Evolutionary conservation across 2,888 invertebrate species (phyloP).

Genomic region (Tachina fera): DNA sequence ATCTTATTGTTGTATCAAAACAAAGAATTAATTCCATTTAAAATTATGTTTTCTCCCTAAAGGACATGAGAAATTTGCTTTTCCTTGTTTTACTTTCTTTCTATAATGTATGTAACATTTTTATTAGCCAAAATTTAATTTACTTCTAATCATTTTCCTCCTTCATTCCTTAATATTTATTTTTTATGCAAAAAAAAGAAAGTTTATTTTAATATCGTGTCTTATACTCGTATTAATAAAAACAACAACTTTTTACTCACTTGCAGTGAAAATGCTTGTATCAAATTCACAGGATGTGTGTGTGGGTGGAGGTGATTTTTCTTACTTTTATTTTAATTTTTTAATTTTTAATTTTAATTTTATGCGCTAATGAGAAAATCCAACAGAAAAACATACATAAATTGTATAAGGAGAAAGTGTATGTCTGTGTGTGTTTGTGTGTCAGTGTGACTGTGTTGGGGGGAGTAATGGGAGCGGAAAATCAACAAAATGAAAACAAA

Average conservation of each 20-base stretch:
- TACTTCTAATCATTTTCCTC: neutral
- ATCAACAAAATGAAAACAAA: conserved; percentile 18
- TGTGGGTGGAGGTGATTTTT: conserved; percentile 7
- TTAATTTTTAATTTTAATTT: neutral
- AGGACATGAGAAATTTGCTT: neutral
- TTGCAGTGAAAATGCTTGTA: conserved; percentile 49
- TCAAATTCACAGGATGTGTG: conserved; percentile 49
- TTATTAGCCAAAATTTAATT: conserved; percentile 49
- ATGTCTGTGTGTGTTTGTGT: neutral
- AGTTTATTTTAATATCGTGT: conserved; percentile 14
- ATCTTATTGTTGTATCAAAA: neutral
- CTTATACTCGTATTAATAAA: conserved; percentile 33
- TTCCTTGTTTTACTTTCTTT: conserved; percentile 9
- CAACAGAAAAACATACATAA: conserved; percentile 1
- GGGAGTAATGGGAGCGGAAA: neutral
- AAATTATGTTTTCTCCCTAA: neutral
- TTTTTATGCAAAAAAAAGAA: conserved; percentile 29
- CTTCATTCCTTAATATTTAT: neutral
- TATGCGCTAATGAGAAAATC: conserved; percentile 10
- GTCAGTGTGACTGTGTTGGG: neutral
- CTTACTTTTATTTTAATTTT: neutral
- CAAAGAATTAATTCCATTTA: conserved; percentile 11
- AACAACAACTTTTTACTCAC: conserved; percentile 42
- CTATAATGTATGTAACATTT: conserved; percentile 52
- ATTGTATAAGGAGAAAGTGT: neutral